These are phyloP conservation scores for Drosophila monieri DNA, from an alignment of 2,888 invertebrate species.

Conservation along the genomic window DNA sequence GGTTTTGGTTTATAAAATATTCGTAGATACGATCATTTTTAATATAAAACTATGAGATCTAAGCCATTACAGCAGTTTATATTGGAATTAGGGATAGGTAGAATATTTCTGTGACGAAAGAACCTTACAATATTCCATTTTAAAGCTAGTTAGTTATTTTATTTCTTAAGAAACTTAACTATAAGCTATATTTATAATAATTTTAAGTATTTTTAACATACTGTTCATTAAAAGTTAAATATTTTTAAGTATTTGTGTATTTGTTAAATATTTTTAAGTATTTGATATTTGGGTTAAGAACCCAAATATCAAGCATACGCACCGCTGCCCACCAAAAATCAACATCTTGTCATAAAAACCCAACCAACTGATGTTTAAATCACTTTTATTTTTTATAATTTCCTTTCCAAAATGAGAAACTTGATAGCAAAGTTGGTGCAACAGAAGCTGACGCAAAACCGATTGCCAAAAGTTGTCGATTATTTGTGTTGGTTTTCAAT, in stretches of 20 bases:
- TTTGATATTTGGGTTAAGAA: too few species aligned
- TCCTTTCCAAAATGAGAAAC: neutral
- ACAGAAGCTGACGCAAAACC: neutral
- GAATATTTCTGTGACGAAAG: too few species aligned
- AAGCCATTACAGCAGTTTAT: too few species aligned
- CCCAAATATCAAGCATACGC: constrained; percentile 1
- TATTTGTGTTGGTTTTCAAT: constrained; percentile 55
- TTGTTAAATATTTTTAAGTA: too few species aligned
- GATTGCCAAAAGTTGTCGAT: constrained; percentile 36
- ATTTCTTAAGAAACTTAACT: neutral
- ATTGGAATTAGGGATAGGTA: too few species aligned
- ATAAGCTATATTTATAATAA: neutral
- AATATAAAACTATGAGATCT: too few species aligned
- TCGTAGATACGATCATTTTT: too few species aligned
- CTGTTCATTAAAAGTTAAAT: too few species aligned
- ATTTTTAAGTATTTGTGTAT: too few species aligned
- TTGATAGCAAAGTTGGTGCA: neutral
- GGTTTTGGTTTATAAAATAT: neutral
- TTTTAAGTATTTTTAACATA: too few species aligned
- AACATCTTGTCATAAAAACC: neutral
- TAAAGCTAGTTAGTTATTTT: too few species aligned
- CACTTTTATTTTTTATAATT: neutral
- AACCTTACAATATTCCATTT: neutral
- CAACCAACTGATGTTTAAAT: neutral
- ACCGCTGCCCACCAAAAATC: neutral